Evolutionary conservation across 2,797 vertebrate genomes (phyloP), one percentile per base, ranked within the genome.

Genomic region (Spheniscus humboldti): DNA sequence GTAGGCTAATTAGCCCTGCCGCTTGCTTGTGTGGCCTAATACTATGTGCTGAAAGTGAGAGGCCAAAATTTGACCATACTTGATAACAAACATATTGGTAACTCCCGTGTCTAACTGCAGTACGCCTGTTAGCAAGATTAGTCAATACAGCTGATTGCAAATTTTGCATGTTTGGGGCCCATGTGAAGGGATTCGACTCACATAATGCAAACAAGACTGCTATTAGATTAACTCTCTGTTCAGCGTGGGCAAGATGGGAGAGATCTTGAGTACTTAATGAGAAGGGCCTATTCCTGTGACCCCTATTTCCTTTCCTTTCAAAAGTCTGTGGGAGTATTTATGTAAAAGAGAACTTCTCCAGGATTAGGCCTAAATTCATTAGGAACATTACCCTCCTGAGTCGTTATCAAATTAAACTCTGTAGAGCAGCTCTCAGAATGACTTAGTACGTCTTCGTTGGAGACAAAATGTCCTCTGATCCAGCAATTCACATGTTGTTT

Each of bases 271-370:
- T 39, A 37, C 22, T 74, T 88, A 90, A 78, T 66, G 59, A 52
- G 68, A 75, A 78, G 64, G 39, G 53, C 9, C 20, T 86, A 33
- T 79, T 86, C 39, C 45, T 90, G 35, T 80, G 85, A 83, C 86
- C 83, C 18, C 43, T 69, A 57, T 77, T 88, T 81, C 79, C 62
- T 91, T 73, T 78, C 18, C n/a, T 73, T 81, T 81, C 72, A 92
- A 50, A 62, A 48, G 24, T 72, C 90, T 87, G 48, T 95, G 80
- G 92, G 80, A 92, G 76, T 90, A 88, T 83, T 94, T 91, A 56
- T 79, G 50, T 62, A 55, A 75, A 80, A 84, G 31, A 90, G 30
- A 94, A 86, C 52, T 95, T 87, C 11, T 87, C 11, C 35, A 96
- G 66, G 50, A 85, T 74, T 53, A 57, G 30, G 62, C 50, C 25